Evolutionary conservation across 1,140 invertebrate species (phyloP), one percentile per base, ranked within the genome.

Genomic region (Melipona quadrifasciata): DNA sequence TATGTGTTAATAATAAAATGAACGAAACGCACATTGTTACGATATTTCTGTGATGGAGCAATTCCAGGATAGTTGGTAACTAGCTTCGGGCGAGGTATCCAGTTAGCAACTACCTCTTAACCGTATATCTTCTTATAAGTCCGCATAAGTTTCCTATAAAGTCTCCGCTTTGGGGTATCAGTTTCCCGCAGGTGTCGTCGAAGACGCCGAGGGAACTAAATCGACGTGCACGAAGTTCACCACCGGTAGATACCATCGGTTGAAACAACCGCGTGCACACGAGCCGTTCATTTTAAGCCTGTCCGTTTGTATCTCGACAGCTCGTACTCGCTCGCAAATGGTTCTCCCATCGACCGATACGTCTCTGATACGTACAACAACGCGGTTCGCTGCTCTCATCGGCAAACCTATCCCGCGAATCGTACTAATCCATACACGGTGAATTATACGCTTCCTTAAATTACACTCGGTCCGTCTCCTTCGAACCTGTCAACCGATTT

Each of bases 141-240:
- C 65, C 55, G n/a, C 39, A 4, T 84, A 84, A 84, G 82, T 71
- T 76, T 64, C 31, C 75, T 61, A 64, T 79, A 84, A 84, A 79
- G 82, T 84, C 82, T 64, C 55, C 6, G n/a, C 75, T 64, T 24
- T 34, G 27, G 67, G 55, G 78, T 84, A 84, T 84, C 82, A 84
- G 75, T 61, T 84, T 79, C 82, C 24, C 75, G 75, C 75, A 84
- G 82, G 82, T 84, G 75, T 79, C 82, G 75, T 53, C 55, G 75
- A 70, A 31, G 53, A 31, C 51, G 55, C 16, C 51, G 4, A 16
- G 17, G 55, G 27, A 79, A 53, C 82, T 79, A 39, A 79, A 84
- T 84, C 67, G 74, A 78, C 81, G 34, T 47, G 34, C 74, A 12
- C 24, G 2, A 78, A 83, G 81, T 83, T 67, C 74, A 77, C 39